Conservation (phyloP, 92 coral and sea anemone genomes). For the Epizoanthus rinbou region DNA sequence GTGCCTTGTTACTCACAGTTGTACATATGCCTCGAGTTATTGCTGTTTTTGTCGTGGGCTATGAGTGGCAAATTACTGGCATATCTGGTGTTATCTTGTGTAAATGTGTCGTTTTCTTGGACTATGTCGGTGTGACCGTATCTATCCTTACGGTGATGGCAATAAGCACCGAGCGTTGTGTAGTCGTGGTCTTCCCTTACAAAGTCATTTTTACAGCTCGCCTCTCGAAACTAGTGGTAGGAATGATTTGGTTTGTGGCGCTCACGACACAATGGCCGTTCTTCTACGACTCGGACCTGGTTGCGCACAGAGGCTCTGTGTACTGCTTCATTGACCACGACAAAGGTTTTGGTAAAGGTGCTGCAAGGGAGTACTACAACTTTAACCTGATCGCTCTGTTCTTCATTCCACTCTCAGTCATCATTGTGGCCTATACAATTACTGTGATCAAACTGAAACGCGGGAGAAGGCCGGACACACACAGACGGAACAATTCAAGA, state of each 20-base stretch:
- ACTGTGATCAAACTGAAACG: constrained; percentile 43
- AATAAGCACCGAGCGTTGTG: constrained; percentile 65
- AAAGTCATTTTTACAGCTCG: constrained; percentile 36
- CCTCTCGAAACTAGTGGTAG: constrained; percentile 34
- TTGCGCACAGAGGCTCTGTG: not conserved
- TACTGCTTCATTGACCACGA: constrained; percentile 49
- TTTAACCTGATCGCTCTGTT: constrained; percentile 51
- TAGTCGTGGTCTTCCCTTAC: constrained; percentile 61
- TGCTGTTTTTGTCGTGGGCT: constrained; percentile 50
- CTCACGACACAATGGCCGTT: constrained; percentile 55
- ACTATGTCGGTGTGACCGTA: constrained; percentile 44
- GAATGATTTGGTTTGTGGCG: constrained; percentile 51
- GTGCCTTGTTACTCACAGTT: constrained; percentile 55
- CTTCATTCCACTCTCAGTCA: constrained; percentile 48
- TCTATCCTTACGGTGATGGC: constrained; percentile 63
- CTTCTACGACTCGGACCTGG: constrained; percentile 36
- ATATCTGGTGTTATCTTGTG: constrained; percentile 44
- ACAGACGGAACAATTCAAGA: not conserved
- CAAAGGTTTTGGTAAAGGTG: constrained; percentile 47
- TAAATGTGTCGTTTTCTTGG: constrained; percentile 50
- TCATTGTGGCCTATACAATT: constrained; percentile 51
- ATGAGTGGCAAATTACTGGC: constrained; percentile 57
- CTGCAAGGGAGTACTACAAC: constrained; percentile 50
- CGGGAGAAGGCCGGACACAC: constrained; percentile 28
- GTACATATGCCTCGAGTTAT: constrained; percentile 71